These are phyloP conservation scores for Mugil cephalus DNA, from an alignment of 2,113 vertebrate species.

Conservation along the genomic window DNA sequence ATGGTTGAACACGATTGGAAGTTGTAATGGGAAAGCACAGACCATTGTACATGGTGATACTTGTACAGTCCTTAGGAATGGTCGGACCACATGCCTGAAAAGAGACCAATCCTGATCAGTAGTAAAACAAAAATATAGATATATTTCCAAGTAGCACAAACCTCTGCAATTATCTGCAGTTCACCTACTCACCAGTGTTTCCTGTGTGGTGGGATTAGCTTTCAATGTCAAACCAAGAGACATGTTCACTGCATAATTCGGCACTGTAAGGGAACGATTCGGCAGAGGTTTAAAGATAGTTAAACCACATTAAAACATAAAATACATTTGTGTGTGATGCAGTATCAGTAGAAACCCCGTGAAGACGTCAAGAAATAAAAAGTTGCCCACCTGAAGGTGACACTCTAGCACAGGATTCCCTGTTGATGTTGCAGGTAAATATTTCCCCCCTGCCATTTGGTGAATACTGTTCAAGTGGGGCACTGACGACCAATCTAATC, in stretches of 20 bases:
- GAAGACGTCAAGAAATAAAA: neutral
- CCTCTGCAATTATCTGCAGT: neutral
- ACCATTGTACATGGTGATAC: conserved; percentile 78
- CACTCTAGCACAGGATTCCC: conserved; percentile 16
- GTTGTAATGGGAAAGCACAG: conserved; percentile 52
- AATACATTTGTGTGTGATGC: no score
- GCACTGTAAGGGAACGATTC: conserved; percentile 55
- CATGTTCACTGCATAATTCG: conserved; percentile 69
- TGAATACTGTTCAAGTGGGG: conserved; percentile 65
- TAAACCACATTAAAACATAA: neutral
- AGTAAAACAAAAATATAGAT: no score
- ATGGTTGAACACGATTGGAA: accelerated
- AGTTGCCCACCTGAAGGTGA: conserved; percentile 12
- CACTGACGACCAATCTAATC: conserved; percentile 75
- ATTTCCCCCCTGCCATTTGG: conserved; percentile 44
- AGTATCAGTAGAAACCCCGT: no score
- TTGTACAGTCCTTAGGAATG: conserved; percentile 75
- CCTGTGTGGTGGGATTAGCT: conserved; percentile 32
- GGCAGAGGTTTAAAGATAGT: neutral
- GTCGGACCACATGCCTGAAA: conserved; percentile 81
- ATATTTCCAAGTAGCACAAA: no score
- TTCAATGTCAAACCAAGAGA: conserved; percentile 81
- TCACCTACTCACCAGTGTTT: conserved; percentile 61
- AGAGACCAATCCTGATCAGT: neutral
- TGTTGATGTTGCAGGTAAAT: conserved; percentile 35